Evolutionary conservation across 2,113 vertebrate genomes (phyloP).

Genomic region (Erythrocercus mccallii): DNA sequence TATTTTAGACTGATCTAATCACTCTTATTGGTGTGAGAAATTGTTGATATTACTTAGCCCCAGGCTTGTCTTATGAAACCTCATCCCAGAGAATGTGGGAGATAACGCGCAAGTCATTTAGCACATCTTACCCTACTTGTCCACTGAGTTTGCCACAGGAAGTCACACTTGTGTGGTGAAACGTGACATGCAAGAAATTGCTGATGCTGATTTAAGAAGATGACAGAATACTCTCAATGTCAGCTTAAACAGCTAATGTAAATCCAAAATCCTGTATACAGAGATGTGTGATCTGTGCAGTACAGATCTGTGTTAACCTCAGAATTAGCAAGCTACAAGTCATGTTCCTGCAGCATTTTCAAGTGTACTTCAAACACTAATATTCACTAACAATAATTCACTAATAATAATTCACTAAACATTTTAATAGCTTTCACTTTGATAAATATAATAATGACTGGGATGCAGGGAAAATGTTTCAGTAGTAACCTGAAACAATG

Average conservation of each 20-base stretch:
- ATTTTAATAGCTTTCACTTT: not conserved
- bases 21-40: not conserved
- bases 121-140: not conserved
- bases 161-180: not conserved
- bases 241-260: not conserved
- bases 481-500: not conserved
- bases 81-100: not conserved
- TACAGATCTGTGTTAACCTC: not conserved
- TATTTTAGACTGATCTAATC: not conserved
- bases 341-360: not conserved
- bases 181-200: not conserved
- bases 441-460: not conserved
- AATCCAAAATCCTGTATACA: not conserved
- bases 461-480: not conserved
- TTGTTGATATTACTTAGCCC: not conserved
- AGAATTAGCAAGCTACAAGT: not conserved
- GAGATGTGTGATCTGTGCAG: not conserved
- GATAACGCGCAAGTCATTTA: not conserved
- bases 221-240: not conserved
- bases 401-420: not conserved
- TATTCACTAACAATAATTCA: not conserved
- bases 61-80: not conserved
- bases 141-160: not conserved
- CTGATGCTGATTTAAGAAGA: not conserved
- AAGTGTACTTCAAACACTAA: not conserved